These are phyloP conservation scores for Eriocheir sinensis DNA, from an alignment of 1,140 invertebrate species.

Conservation along the genomic window DNA sequence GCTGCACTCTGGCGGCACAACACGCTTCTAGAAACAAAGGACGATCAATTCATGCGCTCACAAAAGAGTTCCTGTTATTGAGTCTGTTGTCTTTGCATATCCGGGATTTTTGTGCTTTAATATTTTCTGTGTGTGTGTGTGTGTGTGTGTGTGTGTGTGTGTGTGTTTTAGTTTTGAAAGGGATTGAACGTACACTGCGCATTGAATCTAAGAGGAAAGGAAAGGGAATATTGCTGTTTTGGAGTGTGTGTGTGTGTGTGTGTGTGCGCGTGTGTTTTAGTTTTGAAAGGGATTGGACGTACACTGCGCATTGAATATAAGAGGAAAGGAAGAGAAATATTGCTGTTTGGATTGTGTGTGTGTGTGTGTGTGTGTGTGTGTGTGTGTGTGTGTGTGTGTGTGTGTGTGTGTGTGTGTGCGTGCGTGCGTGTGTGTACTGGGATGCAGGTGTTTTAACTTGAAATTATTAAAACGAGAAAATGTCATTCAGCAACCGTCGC, in stretches of 20 bases:
- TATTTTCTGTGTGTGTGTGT: background rate
- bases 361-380: background rate
- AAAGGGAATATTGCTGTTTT: background rate
- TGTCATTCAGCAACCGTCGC: background rate
- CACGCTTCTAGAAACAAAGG: no score
- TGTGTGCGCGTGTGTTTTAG: background rate
- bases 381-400: no score
- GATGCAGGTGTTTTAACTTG: background rate
- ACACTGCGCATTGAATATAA: background rate
- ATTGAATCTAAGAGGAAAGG: no score
- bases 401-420: no score
- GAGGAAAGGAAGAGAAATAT: background rate
- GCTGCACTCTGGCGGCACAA: no score
- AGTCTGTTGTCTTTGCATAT: no score
- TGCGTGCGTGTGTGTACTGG: conserved; percentile 20
- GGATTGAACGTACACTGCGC: no score
- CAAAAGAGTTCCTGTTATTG: no score
- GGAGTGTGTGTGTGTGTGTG: conserved; percentile 47
- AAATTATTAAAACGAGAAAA: background rate
- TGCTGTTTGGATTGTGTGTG: background rate
- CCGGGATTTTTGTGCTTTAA: no score
- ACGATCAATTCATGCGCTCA: no score
- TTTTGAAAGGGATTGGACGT: background rate
- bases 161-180: background rate
- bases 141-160: background rate